Percentiles rank a stretch among this genome's conserved stretches.
Conservation (phyloP, 2,888 invertebrate genomes). For the Busseola fusca region DNA sequence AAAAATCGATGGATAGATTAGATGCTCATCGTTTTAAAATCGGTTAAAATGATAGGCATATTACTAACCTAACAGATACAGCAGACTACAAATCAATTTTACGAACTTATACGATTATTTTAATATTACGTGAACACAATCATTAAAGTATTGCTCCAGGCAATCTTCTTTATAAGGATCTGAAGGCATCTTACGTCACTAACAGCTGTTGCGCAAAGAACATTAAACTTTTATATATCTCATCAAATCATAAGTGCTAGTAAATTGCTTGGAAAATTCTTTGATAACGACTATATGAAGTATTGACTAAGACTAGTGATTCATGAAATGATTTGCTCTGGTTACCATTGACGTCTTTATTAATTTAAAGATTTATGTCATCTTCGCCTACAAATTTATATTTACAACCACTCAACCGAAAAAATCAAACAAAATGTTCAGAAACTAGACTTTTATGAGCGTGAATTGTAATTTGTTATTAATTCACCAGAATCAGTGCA, state of each 20-base stretch:
- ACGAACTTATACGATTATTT: constrained; percentile 14
- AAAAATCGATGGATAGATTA: neutral
- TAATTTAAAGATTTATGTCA: constrained; percentile 44
- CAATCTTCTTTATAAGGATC: constrained; percentile 39
- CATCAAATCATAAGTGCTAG: constrained; percentile 11
- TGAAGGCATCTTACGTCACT: constrained; percentile 31
- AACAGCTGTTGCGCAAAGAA: constrained; percentile 16
- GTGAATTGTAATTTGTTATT: constrained; percentile 57
- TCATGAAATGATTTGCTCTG: constrained; percentile 16
- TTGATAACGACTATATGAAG: neutral
- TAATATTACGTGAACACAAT: constrained; percentile 17
- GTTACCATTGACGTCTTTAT: constrained; percentile 8
- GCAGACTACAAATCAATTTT: constrained; percentile 16
- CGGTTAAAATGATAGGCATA: neutral
- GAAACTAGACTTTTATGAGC: constrained; percentile 28
- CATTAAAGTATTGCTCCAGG: constrained; percentile 30
- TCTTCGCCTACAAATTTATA: constrained; percentile 50
- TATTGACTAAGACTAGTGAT: constrained; percentile 7
- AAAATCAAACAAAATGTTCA: constrained; percentile 15
- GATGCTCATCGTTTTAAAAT: neutral
- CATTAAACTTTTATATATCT: constrained; percentile 21
- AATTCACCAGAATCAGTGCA: constrained; percentile 59
- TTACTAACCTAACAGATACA: neutral
- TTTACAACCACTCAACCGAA: constrained; percentile 12
- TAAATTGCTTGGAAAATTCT: constrained; percentile 11